phyloP scores from a whole-genome alignment of 2,797 vertebrate genomes.

The Tragelaphus eurycerus region DNA sequence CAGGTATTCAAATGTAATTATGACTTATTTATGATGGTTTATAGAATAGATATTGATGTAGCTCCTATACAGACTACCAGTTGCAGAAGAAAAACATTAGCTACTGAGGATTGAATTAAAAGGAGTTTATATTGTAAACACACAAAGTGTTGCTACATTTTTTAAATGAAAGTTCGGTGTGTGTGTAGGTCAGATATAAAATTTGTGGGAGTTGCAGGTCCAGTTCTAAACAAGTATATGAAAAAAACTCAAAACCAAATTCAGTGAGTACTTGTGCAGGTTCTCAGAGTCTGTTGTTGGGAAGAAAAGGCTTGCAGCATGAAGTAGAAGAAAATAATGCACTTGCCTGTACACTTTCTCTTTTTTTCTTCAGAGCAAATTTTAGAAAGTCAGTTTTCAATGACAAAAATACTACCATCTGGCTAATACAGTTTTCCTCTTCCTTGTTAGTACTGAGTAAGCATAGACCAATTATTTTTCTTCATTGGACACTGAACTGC shows the following conservation, averaged over 20 bases:
- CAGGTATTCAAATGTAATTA: slow-evolving; percentile 7
- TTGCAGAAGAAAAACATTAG: slow-evolving; percentile 8
- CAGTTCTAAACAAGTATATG: background rate
- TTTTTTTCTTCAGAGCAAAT: slow-evolving; percentile 33
- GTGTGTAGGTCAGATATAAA: slow-evolving; percentile 11
- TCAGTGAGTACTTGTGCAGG: background rate
- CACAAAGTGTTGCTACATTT: background rate
- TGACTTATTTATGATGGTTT: background rate
- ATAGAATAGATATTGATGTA: background rate
- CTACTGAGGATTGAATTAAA: background rate
- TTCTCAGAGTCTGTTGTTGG: background rate
- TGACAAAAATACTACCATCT: slow-evolving; percentile 33
- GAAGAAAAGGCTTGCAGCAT: background rate
- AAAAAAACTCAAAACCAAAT: slow-evolving; percentile 29
- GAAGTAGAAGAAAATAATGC: slow-evolving; percentile 20
- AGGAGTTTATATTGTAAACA: slow-evolving; percentile 16
- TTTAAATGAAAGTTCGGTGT: background rate
- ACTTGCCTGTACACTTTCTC: background rate
- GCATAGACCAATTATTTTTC: background rate
- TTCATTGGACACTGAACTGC: background rate
- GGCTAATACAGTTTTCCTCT: background rate
- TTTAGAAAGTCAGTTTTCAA: slow-evolving; percentile 13
- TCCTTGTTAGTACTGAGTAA: background rate
- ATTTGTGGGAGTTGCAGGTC: background rate
- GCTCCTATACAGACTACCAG: background rate